A percentile compares a stretch with the other conserved stretches of the same genome.
Conservation (phyloP, 2,113 vertebrate species). For the Pao palembangensis region DNA sequence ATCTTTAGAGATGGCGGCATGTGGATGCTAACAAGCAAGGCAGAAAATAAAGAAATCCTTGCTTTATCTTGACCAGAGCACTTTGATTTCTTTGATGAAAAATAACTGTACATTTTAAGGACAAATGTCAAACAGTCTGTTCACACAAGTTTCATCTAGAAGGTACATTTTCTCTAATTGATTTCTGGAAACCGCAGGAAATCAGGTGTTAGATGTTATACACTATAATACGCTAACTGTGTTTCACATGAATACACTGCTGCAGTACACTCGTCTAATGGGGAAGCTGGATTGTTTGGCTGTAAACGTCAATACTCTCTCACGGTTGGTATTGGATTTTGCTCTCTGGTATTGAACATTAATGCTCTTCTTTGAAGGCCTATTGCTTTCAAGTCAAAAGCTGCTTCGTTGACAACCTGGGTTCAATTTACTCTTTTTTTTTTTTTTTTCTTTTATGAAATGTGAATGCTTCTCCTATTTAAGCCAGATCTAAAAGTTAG, state of each 20-base stretch:
- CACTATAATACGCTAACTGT: conserved; percentile 7
- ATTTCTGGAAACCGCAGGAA: background rate
- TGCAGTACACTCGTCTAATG: conserved; percentile 15
- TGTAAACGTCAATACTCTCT: conserved; percentile 34
- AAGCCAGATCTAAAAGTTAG: too few relatives aligned
- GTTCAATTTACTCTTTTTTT: too few relatives aligned
- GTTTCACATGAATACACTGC: conserved; percentile 24
- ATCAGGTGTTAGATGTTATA: background rate
- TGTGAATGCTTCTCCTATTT: too few relatives aligned
- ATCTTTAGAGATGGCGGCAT: too few relatives aligned
- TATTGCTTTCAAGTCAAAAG: too few relatives aligned
- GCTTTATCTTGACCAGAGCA: background rate
- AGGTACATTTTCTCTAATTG: background rate
- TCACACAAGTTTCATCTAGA: background rate
- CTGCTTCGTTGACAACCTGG: too few relatives aligned
- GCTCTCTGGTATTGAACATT: conserved; percentile 11
- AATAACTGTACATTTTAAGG: too few relatives aligned
- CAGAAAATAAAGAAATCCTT: too few relatives aligned
- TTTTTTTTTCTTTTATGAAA: too few relatives aligned
- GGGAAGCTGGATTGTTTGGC: conserved; percentile 7
- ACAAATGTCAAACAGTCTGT: background rate
- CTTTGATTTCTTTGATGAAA: background rate
- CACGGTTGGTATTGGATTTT: conserved; percentile 33
- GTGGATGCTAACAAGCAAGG: too few relatives aligned
- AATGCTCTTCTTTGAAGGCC: conserved; percentile 7